Evolutionary conservation across 2,113 vertebrate genomes (phyloP), one percentile per base, ranked within the genome.

Genomic region (Porphyrio hochstetteri): DNA sequence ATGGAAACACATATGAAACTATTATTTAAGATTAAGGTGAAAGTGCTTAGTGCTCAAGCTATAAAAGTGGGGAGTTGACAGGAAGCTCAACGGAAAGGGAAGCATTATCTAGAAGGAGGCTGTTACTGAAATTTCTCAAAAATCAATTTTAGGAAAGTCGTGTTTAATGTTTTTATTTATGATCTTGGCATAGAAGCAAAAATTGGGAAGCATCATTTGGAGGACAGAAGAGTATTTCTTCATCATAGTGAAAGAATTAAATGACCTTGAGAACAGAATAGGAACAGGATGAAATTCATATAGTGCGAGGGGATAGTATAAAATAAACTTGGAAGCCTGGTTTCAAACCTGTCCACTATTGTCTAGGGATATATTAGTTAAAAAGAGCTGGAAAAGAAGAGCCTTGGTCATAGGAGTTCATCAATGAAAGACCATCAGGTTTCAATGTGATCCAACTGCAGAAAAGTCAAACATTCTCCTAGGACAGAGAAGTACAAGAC

Each of bases 151-250:
- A 18, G 9, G 5, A 93, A 72, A 79, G 29, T 52, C 1, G 1
- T 64, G 48, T 76, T 72, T 85, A 93, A 65, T 53, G 33, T 68
- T 64, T 90, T 94, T 82, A 68, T 95, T 97, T 93, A 88, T 57
- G 57, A 61, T 82, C 38, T 93, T 88, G 78, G 14, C 31, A 88
- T 28, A 87, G 35, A 69, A 72, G 44, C 8, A 90, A 85, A 76
- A 94, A 65, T 65, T 53, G 21, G 27, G 24, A 76, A 81, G 10
- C 35, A 44, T 53, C 24, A 17, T 85, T 88, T 72, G 74, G 59
- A 82, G 35, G 65, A 82, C 35, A 82, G 61, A 79, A 79, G 77
- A 76, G 6, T 72, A 88, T 76, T 90, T 33, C 21, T 81, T 88
- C 57, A 69, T 65, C 53, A 55, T 24, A 60, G 14, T 8, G 35